A percentile compares a stretch with the other conserved stretches of the same genome.
Conservation (phyloP, 2,888 invertebrate species). For the Hermaeophaga mercurialis region DNA sequence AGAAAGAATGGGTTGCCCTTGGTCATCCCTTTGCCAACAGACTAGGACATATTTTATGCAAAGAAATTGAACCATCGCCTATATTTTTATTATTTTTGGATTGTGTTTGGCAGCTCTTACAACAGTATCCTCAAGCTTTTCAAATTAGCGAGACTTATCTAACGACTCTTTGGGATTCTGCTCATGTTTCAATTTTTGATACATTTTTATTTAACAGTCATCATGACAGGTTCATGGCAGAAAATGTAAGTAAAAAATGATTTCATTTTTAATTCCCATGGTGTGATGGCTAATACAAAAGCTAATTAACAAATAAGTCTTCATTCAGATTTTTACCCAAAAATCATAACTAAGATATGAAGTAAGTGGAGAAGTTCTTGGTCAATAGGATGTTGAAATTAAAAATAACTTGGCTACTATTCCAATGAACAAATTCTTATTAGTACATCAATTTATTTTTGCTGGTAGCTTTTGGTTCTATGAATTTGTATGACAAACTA, state of each 20-base stretch:
- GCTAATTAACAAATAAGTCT: too few relatives aligned
- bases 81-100: slow-evolving; percentile 91
- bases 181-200: slow-evolving; percentile 86
- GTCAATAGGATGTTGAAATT: too few relatives aligned
- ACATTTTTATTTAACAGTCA: slow-evolving; percentile 92
- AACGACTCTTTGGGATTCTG: slow-evolving; percentile 89
- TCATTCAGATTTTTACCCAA: too few relatives aligned
- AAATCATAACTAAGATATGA: too few relatives aligned
- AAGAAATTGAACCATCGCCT: slow-evolving; percentile 74
- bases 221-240: slow-evolving; percentile 73
- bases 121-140: slow-evolving; percentile 87
- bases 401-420: too few relatives aligned
- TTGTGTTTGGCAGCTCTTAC: slow-evolving; percentile 88
- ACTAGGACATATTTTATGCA: slow-evolving; percentile 70
- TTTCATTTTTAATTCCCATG: background rate
- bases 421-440: too few relatives aligned
- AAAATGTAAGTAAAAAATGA: slow-evolving; percentile 60
- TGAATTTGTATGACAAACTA: too few relatives aligned
- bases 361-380: too few relatives aligned
- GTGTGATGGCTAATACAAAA: too few relatives aligned
- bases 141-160: slow-evolving; percentile 93
- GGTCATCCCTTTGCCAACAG: slow-evolving; percentile 77
- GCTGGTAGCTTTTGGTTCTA: too few relatives aligned
- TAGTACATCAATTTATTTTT: too few relatives aligned
- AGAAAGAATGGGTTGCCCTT: slow-evolving; percentile 93